These are phyloP conservation scores for Dunckerocampus dactyliophorus DNA, from an alignment of 2,113 vertebrate genomes.

Conservation along the genomic window DNA sequence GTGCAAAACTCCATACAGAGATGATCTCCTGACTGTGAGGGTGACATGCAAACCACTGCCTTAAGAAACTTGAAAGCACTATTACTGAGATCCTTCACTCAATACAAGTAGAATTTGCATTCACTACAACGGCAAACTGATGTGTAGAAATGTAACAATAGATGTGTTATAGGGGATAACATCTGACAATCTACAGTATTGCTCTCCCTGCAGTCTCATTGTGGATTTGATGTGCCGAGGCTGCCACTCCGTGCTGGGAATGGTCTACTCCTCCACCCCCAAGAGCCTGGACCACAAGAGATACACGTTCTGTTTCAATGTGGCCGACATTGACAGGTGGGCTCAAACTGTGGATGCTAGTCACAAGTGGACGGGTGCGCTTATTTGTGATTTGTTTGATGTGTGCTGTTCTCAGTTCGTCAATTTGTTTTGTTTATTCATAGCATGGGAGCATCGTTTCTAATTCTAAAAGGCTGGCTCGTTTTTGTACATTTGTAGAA, in stretches of 20 bases:
- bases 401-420: background rate
- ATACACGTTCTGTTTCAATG: slow-evolving; percentile 64
- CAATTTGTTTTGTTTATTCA: too few relatives aligned
- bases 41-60: too few relatives aligned
- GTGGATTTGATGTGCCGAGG: slow-evolving; percentile 62
- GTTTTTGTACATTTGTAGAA: too few relatives aligned
- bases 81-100: too few relatives aligned
- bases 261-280: slow-evolving; percentile 69
- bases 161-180: background rate
- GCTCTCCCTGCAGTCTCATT: slow-evolving; percentile 45
- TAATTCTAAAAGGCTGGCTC: too few relatives aligned
- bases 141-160: too few relatives aligned
- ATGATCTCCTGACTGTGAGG: too few relatives aligned
- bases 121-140: too few relatives aligned
- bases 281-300: slow-evolving; percentile 69
- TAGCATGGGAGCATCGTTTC: too few relatives aligned
- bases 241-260: slow-evolving; percentile 62
- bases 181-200: background rate
- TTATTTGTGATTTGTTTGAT: background rate
- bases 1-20: too few relatives aligned
- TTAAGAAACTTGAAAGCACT: too few relatives aligned
- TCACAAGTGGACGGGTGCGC: background rate
- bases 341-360: background rate
- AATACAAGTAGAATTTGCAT: too few relatives aligned
- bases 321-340: slow-evolving; percentile 69